Percentiles rank a stretch among this genome's conserved stretches.
Evolutionary conservation across 2,888 invertebrate species (phyloP).

Genomic region (Celastrina argiolus): DNA sequence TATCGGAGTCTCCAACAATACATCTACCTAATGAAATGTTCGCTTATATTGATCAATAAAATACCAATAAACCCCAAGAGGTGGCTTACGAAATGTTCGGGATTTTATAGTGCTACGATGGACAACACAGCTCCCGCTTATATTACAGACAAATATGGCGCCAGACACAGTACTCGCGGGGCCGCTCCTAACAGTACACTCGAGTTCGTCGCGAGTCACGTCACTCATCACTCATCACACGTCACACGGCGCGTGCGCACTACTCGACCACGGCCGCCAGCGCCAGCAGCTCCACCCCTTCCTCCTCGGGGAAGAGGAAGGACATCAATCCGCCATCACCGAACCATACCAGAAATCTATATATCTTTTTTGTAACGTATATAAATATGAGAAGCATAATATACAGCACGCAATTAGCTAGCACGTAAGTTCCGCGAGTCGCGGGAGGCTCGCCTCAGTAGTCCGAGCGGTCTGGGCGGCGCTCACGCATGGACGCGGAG

Average conservation of each 20-base stretch:
- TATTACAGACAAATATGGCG: not conserved
- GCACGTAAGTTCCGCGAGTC: not conserved
- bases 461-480: constrained; percentile 37
- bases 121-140: not conserved
- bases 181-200: too few relatives aligned
- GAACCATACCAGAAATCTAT: not conserved
- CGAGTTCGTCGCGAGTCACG: too few relatives aligned
- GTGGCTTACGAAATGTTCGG: not conserved
- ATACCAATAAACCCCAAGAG: not conserved
- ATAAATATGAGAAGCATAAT: not conserved
- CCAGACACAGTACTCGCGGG: too few relatives aligned
- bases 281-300: not conserved
- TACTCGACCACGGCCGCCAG: not conserved
- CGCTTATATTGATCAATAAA: constrained; percentile 13
- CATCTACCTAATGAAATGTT: constrained; percentile 18
- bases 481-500: constrained; percentile 65
- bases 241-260: too few relatives aligned
- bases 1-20: constrained; percentile 8
- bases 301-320: not conserved
- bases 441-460: not conserved
- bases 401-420: not conserved
- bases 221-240: too few relatives aligned
- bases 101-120: not conserved
- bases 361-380: not conserved
- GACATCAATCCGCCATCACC: not conserved